Evolutionary conservation across 2,113 vertebrate genomes (phyloP).

Genomic region (Microtus oregoni): DNA sequence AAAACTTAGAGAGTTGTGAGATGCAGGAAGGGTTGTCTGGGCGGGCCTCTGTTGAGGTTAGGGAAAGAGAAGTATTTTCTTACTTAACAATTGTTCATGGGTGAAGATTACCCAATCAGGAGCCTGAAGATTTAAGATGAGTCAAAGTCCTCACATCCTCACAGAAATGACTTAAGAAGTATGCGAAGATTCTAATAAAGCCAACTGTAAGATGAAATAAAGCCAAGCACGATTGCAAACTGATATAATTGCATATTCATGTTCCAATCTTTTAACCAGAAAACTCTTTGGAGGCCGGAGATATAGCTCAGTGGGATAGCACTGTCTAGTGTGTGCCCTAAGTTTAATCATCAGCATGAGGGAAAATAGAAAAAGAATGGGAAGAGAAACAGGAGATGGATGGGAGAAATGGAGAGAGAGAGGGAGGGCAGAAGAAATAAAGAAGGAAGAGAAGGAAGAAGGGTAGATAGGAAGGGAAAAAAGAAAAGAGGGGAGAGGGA

Average conservation of each 20-base stretch:
- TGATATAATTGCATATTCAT: neutral
- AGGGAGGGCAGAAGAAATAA: no score
- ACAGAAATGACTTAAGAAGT: neutral
- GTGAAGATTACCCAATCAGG: neutral
- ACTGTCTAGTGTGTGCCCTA: neutral
- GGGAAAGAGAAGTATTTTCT: neutral
- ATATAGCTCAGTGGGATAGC: neutral
- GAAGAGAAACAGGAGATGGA: neutral
- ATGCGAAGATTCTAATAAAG: neutral
- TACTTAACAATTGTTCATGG: neutral
- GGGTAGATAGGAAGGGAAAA: neutral
- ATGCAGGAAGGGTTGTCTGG: neutral
- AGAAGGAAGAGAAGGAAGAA: no score
- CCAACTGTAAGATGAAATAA: neutral
- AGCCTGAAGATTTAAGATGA: neutral
- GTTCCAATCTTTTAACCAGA: neutral
- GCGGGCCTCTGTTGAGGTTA: neutral
- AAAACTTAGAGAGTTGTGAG: neutral
- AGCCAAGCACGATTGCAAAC: neutral
- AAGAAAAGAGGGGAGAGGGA: no score
- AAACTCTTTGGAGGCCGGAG: neutral
- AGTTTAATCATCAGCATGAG: neutral
- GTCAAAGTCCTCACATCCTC: neutral
- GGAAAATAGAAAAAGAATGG: neutral
- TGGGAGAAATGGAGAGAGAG: neutral